phyloP scores from a whole-genome alignment of 2,888 invertebrate genomes.

The Coenonympha glycerion region DNA sequence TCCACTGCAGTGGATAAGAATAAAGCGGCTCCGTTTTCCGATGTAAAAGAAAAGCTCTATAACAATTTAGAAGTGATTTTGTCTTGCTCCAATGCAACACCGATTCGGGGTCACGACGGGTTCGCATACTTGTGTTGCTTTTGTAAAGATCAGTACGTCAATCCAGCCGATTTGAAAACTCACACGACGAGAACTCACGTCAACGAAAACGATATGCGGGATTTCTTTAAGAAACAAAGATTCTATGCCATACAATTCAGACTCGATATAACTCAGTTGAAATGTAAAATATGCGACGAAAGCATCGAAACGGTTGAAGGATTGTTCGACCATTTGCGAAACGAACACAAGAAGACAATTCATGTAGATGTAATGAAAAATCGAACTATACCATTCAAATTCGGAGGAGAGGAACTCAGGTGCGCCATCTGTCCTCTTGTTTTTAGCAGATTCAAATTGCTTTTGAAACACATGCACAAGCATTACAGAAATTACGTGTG shows the following conservation, averaged over 20 bases:
- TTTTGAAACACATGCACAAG: slow-evolving; percentile 42
- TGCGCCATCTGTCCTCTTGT: slow-evolving; percentile 40
- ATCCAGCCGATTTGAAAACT: slow-evolving; percentile 33
- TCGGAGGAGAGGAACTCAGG: slow-evolving; percentile 31
- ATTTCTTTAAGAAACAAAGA: slow-evolving; percentile 15
- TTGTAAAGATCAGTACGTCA: slow-evolving; percentile 27
- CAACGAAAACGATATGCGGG: slow-evolving; percentile 1
- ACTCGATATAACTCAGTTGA: slow-evolving; percentile 48
- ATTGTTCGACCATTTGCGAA: slow-evolving; percentile 48
- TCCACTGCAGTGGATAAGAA: no score
- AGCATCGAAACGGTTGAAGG: slow-evolving; percentile 39
- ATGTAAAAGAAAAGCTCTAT: background rate
- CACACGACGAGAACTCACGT: slow-evolving; percentile 26
- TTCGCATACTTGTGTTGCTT: slow-evolving; percentile 31
- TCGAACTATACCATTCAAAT: slow-evolving; percentile 46
- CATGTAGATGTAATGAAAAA: slow-evolving; percentile 53
- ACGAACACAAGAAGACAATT: slow-evolving; percentile 41
- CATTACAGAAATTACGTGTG: slow-evolving; percentile 50
- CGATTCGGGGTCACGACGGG: slow-evolving; percentile 34
- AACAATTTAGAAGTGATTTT: slow-evolving; percentile 7
- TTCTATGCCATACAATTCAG: slow-evolving; percentile 35
- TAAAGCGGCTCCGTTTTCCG: no score
- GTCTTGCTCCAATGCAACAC: slow-evolving; percentile 33
- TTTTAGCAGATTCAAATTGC: slow-evolving; percentile 34
- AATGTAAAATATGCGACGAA: slow-evolving; percentile 44